phyloP scores from a whole-genome alignment of 2,888 invertebrate genomes.

The Agriopis marginaria region DNA sequence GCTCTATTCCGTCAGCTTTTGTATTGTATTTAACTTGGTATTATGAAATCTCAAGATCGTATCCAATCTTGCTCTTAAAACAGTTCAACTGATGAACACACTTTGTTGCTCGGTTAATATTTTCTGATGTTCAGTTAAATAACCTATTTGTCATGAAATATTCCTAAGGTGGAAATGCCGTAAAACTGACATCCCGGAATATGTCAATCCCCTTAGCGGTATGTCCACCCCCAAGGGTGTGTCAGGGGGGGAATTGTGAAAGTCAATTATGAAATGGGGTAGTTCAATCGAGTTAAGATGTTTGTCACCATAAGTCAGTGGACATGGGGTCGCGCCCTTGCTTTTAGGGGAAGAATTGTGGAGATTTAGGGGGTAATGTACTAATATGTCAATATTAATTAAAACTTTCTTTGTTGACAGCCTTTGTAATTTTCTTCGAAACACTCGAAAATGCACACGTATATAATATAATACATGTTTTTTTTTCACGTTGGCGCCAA shows the following conservation, averaged over 20 bases:
- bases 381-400: not conserved
- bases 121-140: no score
- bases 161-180: not conserved
- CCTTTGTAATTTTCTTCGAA: no score
- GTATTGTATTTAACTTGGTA: no score
- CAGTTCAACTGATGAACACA: no score
- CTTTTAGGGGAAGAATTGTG: constrained; percentile 28
- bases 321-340: constrained; percentile 31
- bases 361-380: constrained; percentile 9
- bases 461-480: no score
- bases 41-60: no score
- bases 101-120: no score
- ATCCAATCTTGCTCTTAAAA: no score
- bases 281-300: constrained; percentile 69
- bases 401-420: not conserved
- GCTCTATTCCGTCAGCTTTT: no score
- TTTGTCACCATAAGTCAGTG: constrained; percentile 54
- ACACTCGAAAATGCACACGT: no score
- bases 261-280: constrained; percentile 71
- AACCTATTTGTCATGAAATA: not conserved
- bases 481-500: no score
- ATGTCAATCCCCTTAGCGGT: constrained; percentile 12
- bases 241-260: constrained; percentile 50
- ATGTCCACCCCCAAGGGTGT: constrained; percentile 7
- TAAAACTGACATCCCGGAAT: constrained; percentile 1